Evolutionary conservation across 1,140 invertebrate genomes (phyloP), one percentile per base, ranked within the genome.

Genomic region (Cyrtorhinus lividipennis): DNA sequence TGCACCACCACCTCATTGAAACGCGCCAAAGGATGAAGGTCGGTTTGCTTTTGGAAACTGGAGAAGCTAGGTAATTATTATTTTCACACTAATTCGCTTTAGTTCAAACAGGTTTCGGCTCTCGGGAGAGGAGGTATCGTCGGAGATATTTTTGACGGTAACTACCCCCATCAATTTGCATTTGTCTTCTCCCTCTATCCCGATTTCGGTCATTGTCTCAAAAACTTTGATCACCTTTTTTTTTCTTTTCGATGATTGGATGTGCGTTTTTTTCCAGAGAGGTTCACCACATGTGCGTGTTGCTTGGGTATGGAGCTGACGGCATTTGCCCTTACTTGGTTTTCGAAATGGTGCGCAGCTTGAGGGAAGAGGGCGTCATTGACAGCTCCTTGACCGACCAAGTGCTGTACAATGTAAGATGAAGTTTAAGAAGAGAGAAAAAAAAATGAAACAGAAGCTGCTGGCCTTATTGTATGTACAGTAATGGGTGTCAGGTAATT

Each of bases 241-340:
- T 38, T 38, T 38, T 38, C 30, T 15, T 38, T 38, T 5, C 5
- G 30, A n/a, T n/a, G n/a, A n/a, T n/a, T n/a, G n/a, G n/a, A n/a
- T 38, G 5, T 38, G 5, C 30, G 5, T 38, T 38, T 5, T 5
- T 5, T 62, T 66, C 22, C 70, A 81, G 81, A 62, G 94, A 98
- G 75, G 93, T 98, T 0, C 95, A 98, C 74, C 95, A 99, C 69
- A 87, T 98, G 74, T 98, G 93, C 72, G 89, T 97, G 0, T 75
- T 98, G 13, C 79, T 98, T 8, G 95, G 95, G 57, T 99, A 95
- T 74, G 96, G 96, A 56, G 95, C 93, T 3, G 95, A 99, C 76
- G 95, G 89, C 0, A 90, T 99, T 65, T 98, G 95, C 71, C 95
- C 96, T 0, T 99, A 98, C 74, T 75, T 99, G 65, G 94, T 97